Evolutionary conservation across 2,888 invertebrate species (phyloP), one percentile per base, ranked within the genome.

Genomic region (Lasioglossum villosulum): DNA sequence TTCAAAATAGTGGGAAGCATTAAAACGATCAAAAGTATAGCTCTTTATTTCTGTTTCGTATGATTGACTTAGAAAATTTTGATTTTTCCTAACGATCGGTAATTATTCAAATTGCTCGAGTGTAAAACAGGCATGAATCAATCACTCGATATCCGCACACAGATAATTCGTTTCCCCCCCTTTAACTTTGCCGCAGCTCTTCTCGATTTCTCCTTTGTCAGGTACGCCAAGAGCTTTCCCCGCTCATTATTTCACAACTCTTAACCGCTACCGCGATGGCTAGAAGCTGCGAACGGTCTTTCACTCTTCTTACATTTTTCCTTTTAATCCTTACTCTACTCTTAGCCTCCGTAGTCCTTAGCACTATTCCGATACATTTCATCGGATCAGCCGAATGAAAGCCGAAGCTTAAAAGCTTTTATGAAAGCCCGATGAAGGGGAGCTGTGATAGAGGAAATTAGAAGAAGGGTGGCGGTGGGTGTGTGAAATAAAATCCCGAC

Each of bases 201-300:
- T 23, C 34, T 30, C 72, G 16, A 48, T 72, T 63, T 34, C 39
- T 14, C 45, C 72, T 8, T 70, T 63, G 72, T 52, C 66, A n/a
- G 12, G 34, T 59, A 39, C 52, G n/a, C 27, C 42, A 27, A 73
- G 68, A 82, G 85, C 81, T 78, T 78, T 5, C 52, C 27, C 30
- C 34, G 16, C 71, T 68, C 82, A 88, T 88, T 86, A 88, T 88
- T 90, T 88, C 84, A 84, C 84, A 86, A 87, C 86, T 86, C 87
- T 88, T 86, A 90, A 89, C 86, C 73, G 68, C 66, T 34, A 27
- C 71, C 63, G 75, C 42, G 45, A 42, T 42, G 59, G 75, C 27
- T 39, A 42, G 59, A 63, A 75, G 75, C 59, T 63, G 75, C 74
- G 39, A 12, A 39, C 42, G 42, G 42, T 27, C 71, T 34, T 37